Percentiles rank a stretch among this genome's conserved stretches.
Conservation (phyloP, 2,797 vertebrate genomes). For the Cyprinella venusta region DNA sequence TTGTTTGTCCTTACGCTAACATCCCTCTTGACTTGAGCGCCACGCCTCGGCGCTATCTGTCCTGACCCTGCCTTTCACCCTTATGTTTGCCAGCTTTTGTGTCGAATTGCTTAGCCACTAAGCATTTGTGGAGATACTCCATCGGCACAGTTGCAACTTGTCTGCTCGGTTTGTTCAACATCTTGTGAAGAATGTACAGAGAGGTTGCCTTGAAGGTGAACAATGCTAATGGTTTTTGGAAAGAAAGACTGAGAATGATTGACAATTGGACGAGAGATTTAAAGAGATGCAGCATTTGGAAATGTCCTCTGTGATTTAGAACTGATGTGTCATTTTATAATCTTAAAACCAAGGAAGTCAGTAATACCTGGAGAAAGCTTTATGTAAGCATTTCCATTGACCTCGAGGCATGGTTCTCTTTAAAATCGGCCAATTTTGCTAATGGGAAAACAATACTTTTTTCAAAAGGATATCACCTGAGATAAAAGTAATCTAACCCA, state of each 20-base stretch:
- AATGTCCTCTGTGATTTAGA: background rate
- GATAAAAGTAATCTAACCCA: background rate
- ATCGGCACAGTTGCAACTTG: constrained; percentile 68
- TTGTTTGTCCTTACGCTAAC: constrained; percentile 69
- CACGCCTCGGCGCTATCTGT: constrained; percentile 75
- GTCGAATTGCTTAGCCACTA: constrained; percentile 69
- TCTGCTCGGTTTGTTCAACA: constrained; percentile 74
- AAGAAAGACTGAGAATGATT: constrained; percentile 3
- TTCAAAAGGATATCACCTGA: background rate
- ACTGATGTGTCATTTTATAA: background rate
- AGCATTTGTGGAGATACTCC: constrained; percentile 68
- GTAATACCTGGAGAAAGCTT: background rate
- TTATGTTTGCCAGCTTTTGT: constrained; percentile 77
- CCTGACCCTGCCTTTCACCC: constrained; percentile 74
- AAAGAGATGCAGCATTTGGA: background rate
- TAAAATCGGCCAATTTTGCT: background rate
- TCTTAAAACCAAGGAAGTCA: background rate
- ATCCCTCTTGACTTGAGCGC: constrained; percentile 66
- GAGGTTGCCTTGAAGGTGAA: constrained; percentile 26
- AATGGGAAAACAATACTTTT: background rate
- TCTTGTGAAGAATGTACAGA: constrained; percentile 55
- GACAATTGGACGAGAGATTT: background rate
- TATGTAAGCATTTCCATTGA: background rate
- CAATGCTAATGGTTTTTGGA: constrained; percentile 28
- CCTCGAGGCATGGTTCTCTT: background rate